Conservation (phyloP, 2,888 invertebrate species). For the Ganaspis brasiliensis region DNA sequence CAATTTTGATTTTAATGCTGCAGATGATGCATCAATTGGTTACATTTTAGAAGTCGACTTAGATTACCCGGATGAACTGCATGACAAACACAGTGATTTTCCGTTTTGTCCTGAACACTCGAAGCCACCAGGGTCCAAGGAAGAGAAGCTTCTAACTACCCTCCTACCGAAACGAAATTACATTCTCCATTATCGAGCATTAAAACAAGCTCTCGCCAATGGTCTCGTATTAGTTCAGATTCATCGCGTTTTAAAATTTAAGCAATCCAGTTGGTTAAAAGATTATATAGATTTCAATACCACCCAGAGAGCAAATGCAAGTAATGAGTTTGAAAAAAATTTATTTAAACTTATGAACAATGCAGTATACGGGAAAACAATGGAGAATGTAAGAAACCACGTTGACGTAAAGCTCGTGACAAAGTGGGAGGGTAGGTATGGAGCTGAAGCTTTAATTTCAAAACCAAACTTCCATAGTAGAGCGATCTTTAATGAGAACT, state of each 20-base stretch:
- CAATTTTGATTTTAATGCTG: neutral
- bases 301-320: conserved; percentile 67
- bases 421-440: no score
- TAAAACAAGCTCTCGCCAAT: conserved; percentile 67
- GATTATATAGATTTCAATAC: conserved; percentile 71
- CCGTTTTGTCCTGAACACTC: conserved; percentile 56
- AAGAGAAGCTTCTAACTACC: conserved; percentile 48
- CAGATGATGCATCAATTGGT: conserved; percentile 14
- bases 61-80: conserved; percentile 16
- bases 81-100: no score
- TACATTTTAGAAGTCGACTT: no score
- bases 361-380: conserved; percentile 57
- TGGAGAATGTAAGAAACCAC: conserved; percentile 40
- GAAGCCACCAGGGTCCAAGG: conserved; percentile 51
- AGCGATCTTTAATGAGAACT: conserved; percentile 48
- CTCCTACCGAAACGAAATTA: conserved; percentile 51
- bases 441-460: conserved; percentile 51
- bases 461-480: conserved; percentile 73
- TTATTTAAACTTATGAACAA: conserved; percentile 66
- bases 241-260: conserved; percentile 57
- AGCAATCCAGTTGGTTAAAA: conserved; percentile 68
- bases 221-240: conserved; percentile 64
- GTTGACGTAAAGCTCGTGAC: no score
- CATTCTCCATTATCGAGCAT: conserved; percentile 71
- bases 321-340: conserved; percentile 48